Base-by-base conservation (phyloP, 2,888 invertebrate genomes). In the Spicauda simplicius region DNA sequence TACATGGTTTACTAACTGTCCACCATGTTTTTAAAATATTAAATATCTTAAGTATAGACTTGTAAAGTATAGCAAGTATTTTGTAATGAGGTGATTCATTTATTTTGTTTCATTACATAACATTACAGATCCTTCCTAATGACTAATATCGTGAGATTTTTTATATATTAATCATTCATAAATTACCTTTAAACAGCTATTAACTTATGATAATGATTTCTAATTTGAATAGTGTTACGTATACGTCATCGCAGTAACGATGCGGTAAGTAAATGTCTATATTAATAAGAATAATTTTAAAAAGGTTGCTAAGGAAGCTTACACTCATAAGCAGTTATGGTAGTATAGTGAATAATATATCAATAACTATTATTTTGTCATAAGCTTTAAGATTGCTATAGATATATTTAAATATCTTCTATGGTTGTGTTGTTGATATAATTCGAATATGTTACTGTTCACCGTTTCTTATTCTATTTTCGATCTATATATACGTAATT, bases 181-280 rank as follows among this genome's bases (percentile, higher is more conserved):
- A 85, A 86, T 87, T 86, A 83, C 25, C 77, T 73, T 80, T 81
- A 84, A 87, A 88, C 86, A 80, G 78, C 80, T 77, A 83, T 80
- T 85, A 87, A 88, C 88, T 86, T 86, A 90, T 87, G 87, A 78
- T 88, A 88, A 90, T 88, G 81, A 81, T 78, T 74, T 78, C 73
- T 84, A 81, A 86, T 87, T 87, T 87, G 86, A 85, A 87, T 86
- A 84, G 83, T 81, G 81, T 81, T 83, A 78, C 78, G 77, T 78
- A 79, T 81, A 83, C 85, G 86, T 87, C 85, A 86, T 77, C 20
- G n/a, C 30, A 75, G 70, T 73, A 71, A 72, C 65, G 60, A 60
- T 58, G 61, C 37, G 66, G 33, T 55, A 30, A 50, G 20, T 59
- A 53, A 58, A 33, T n/a, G 25, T 41, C 41, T 41, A 41, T 41